These are phyloP conservation scores for Drosophila kanapiae DNA, from an alignment of 1,140 invertebrate species.

Conservation along the genomic window DNA sequence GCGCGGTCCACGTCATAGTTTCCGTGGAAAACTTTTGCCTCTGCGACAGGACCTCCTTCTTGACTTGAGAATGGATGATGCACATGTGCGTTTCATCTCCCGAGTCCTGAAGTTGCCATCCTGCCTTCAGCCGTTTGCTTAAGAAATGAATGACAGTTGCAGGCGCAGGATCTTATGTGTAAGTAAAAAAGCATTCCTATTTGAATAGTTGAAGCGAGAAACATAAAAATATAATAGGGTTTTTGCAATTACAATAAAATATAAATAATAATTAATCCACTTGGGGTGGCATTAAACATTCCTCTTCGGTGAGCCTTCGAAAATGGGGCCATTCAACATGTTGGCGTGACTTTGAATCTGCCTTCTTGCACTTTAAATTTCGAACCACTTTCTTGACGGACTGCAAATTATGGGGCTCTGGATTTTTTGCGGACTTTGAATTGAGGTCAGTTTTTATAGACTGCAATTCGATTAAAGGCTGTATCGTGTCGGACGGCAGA, in stretches of 20 bases:
- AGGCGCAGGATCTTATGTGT: conserved; percentile 20
- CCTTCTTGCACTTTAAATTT: too few species aligned
- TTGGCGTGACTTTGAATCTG: too few species aligned
- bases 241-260: not conserved
- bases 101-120: conserved; percentile 31
- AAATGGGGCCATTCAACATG: too few species aligned
- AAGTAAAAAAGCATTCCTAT: too few species aligned
- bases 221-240: too few species aligned
- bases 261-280: not conserved
- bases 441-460: too few species aligned
- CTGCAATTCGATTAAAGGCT: too few species aligned
- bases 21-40: conserved; percentile 54
- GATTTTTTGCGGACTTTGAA: too few species aligned
- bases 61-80: conserved; percentile 16
- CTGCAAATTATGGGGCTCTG: too few species aligned
- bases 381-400: too few species aligned
- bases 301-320: not conserved
- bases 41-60: conserved; percentile 28
- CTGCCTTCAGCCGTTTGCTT: conserved; percentile 27
- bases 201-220: too few species aligned
- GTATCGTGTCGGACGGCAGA: too few species aligned
- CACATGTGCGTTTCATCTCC: conserved; percentile 56
- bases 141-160: conserved; percentile 62
- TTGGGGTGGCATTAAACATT: not conserved
- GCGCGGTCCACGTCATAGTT: conserved; percentile 40